Conservation (phyloP, 1,140 invertebrate genomes). For the Aculops lycopersici region DNA sequence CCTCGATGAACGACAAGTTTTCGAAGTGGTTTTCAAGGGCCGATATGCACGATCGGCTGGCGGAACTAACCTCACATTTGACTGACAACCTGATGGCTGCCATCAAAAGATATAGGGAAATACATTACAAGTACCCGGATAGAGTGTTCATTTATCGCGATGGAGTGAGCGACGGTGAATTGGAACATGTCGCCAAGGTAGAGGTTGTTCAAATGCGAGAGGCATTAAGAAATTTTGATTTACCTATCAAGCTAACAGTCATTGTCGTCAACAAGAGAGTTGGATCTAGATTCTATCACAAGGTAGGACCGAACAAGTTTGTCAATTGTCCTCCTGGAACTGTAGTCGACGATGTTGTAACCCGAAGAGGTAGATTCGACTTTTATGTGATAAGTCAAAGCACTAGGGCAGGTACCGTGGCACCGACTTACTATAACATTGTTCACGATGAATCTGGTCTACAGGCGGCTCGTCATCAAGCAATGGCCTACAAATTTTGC, state of each 20-base stretch:
- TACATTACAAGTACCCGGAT: constrained; percentile 13
- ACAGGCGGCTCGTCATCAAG: constrained; percentile 30
- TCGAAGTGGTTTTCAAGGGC: constrained; percentile 34
- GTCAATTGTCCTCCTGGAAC: constrained; percentile 49
- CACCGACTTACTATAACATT: constrained; percentile 44
- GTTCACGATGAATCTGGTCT: constrained; percentile 28
- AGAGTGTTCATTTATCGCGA: constrained; percentile 20
- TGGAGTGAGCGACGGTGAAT: constrained; percentile 20
- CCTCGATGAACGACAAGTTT: constrained; percentile 19
- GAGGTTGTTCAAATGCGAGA: constrained; percentile 16
- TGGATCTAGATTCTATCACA: constrained; percentile 19
- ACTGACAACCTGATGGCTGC: constrained; percentile 15
- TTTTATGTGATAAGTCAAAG: constrained; percentile 45
- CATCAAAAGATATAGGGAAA: constrained; percentile 16
- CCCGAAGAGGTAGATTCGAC: constrained; percentile 40
- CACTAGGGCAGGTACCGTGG: constrained; percentile 34
- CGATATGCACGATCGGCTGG: constrained; percentile 15
- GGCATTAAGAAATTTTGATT: constrained; percentile 11
- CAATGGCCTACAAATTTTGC: constrained; percentile 38
- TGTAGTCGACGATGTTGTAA: constrained; percentile 49
- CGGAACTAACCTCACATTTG: constrained; percentile 17
- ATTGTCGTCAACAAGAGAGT: constrained; percentile 23
- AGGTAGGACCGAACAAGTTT: constrained; percentile 6
- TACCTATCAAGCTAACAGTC: constrained; percentile 2
- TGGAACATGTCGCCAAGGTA: constrained; percentile 15